A percentile compares a stretch with the other conserved stretches of the same genome.
Conservation (phyloP, 1,140 invertebrate species). For the Scylla paramamosain region DNA sequence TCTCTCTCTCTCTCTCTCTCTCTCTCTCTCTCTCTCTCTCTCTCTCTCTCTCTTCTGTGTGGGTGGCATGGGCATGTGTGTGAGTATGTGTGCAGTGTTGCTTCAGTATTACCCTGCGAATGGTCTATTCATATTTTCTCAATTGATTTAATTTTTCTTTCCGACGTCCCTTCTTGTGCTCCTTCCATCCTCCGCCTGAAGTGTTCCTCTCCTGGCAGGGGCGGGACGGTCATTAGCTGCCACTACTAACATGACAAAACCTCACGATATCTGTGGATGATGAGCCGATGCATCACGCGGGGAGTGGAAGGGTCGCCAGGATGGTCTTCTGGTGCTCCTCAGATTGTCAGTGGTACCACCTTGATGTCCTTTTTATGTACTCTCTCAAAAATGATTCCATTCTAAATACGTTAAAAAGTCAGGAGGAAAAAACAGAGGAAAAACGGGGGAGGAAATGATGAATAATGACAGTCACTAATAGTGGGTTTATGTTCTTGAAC, state of each 20-base stretch:
- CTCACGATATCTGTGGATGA: conserved; percentile 55
- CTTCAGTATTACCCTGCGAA: background rate
- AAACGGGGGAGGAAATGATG: background rate
- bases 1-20: conserved; percentile 23
- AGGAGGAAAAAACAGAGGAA: background rate
- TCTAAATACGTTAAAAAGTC: background rate
- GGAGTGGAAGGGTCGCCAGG: background rate
- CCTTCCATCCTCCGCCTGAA: background rate
- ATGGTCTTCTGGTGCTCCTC: background rate
- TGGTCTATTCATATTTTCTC: background rate
- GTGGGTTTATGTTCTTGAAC: background rate
- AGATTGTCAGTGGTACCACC: background rate
- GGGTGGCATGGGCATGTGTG: background rate
- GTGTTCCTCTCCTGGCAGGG: background rate
- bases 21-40: background rate
- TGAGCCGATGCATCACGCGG: conserved; percentile 59
- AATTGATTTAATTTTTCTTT: conserved; percentile 5
- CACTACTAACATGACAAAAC: conserved; percentile 67
- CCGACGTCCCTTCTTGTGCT: background rate
- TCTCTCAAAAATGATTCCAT: background rate
- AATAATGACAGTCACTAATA: background rate
- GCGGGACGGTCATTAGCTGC: conserved; percentile 57
- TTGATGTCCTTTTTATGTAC: background rate
- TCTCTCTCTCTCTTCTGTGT: background rate
- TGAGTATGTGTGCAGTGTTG: background rate